Percentiles rank a stretch among this genome's conserved stretches.
Evolutionary conservation across 2,113 vertebrate species (phyloP).

Genomic region (Halcyon senegalensis): DNA sequence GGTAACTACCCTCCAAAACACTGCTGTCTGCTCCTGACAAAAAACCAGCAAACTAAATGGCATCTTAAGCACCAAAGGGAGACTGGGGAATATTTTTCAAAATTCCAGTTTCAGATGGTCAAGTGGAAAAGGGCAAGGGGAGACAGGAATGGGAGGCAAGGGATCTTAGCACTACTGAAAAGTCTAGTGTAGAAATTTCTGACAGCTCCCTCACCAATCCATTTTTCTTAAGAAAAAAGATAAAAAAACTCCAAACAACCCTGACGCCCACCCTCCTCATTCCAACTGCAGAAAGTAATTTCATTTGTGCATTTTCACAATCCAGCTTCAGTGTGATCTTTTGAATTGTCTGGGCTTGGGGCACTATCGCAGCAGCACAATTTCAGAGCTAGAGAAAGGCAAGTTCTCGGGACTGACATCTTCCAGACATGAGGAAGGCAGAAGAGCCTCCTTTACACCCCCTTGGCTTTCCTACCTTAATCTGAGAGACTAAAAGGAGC

Average conservation of each 20-base stretch:
- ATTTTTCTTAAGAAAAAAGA: neutral
- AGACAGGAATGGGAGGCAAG: neutral
- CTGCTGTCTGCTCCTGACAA: neutral
- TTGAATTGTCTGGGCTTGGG: neutral
- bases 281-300: neutral
- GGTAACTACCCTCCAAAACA: neutral
- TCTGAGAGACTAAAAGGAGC: neutral
- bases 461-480: neutral
- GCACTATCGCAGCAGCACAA: neutral
- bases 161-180: neutral
- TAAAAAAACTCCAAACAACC: neutral
- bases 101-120: neutral
- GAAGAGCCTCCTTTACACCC: neutral
- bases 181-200: neutral
- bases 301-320: neutral
- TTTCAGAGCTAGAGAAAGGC: neutral
- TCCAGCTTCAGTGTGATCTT: neutral
- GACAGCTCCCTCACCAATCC: neutral
- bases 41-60: neutral
- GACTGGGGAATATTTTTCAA: fast-evolving
- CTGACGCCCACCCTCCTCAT: fast-evolving
- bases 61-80: fast-evolving
- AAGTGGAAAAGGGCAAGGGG: neutral
- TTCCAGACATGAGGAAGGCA: neutral
- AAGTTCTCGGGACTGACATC: neutral